These are phyloP conservation scores for Drosophila austrosaltans DNA, from an alignment of 2,888 invertebrate species.

Conservation along the genomic window DNA sequence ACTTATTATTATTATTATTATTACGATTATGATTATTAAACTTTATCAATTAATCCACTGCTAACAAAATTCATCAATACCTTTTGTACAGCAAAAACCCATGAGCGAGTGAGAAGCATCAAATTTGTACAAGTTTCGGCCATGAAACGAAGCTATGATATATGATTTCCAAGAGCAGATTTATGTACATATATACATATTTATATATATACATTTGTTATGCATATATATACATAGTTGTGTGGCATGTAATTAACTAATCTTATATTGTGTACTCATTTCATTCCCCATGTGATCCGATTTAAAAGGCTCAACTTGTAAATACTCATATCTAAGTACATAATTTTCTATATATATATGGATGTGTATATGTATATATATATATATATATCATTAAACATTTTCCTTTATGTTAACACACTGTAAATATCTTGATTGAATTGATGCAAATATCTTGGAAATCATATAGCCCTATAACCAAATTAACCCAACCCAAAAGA, in stretches of 20 bases:
- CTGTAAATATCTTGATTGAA: conserved; percentile 35
- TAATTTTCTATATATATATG: too few relatives aligned
- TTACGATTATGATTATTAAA: conserved; percentile 73
- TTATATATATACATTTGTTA: conserved; percentile 9
- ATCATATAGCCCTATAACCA: conserved; percentile 29
- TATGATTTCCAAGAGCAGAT: conserved; percentile 56
- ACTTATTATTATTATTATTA: conserved; percentile 55
- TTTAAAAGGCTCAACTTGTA: neutral
- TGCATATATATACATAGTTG: conserved; percentile 7
- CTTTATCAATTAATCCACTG: conserved; percentile 72
- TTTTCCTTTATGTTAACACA: conserved; percentile 33
- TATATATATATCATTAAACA: neutral
- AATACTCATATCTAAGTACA: neutral
- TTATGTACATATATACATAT: conserved; percentile 1
- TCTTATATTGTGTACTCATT: conserved; percentile 4
- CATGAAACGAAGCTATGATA: conserved; percentile 38
- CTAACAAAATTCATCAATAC: conserved; percentile 65
- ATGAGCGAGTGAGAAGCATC: conserved; percentile 55
- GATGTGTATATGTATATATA: too few relatives aligned
- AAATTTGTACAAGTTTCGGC: conserved; percentile 42
- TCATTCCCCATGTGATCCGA: conserved; percentile 1
- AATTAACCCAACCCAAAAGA: too few relatives aligned
- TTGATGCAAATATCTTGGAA: conserved; percentile 38
- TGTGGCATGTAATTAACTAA: conserved; percentile 10
- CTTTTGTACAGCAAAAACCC: conserved; percentile 67